Percentiles rank a stretch among this genome's conserved stretches.
Conservation (phyloP, 2,113 vertebrate genomes). For the Crotalus helleri region DNA sequence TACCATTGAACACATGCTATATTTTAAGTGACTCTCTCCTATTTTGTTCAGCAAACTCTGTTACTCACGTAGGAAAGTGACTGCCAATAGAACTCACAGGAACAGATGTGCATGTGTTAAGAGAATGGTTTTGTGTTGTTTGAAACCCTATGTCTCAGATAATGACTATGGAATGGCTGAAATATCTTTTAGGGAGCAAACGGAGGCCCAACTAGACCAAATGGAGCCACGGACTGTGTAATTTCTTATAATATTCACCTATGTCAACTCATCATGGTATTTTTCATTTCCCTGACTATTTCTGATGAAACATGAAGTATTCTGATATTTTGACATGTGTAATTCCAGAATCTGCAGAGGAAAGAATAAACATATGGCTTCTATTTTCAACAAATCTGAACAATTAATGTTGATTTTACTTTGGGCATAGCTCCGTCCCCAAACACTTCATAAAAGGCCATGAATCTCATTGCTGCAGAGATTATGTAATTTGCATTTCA, state of each 20-base stretch:
- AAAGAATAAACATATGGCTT: neutral
- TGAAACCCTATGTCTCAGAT: neutral
- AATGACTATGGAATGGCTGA: neutral
- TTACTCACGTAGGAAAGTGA: neutral
- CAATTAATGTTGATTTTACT: neutral
- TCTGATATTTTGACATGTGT: neutral
- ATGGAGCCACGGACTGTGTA: neutral
- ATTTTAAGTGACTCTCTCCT: neutral
- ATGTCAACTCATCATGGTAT: neutral
- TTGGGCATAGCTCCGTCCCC: neutral
- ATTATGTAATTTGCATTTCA: neutral
- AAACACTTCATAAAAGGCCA: neutral
- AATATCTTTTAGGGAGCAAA: neutral
- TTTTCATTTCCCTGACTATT: neutral
- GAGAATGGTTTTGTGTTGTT: neutral
- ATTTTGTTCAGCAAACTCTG: conserved; percentile 8
- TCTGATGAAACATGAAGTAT: neutral
- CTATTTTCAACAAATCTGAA: neutral
- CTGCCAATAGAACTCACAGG: neutral
- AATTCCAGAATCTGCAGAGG: neutral
- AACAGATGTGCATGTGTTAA: neutral
- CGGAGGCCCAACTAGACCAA: neutral
- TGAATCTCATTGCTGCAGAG: neutral
- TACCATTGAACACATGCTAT: neutral
- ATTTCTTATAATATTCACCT: neutral